Evolutionary conservation across 2,797 vertebrate genomes (phyloP).

Genomic region (Diglossa cyanea): DNA sequence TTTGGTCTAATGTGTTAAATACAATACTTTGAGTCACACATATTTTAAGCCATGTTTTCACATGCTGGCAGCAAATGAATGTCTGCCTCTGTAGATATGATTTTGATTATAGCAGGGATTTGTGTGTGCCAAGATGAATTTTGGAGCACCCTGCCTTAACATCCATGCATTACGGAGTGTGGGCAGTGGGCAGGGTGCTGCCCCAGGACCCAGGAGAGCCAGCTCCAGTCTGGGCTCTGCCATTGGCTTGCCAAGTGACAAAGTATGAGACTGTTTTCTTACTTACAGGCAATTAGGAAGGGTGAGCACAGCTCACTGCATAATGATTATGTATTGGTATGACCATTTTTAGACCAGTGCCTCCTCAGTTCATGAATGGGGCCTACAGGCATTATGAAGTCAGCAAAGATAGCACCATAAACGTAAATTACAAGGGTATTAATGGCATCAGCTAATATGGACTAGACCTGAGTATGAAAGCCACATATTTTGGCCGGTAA

Average conservation of each 20-base stretch:
- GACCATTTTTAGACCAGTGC: background rate
- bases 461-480: background rate
- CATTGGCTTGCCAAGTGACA: background rate
- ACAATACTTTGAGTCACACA: background rate
- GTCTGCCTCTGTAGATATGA: background rate
- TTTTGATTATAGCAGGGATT: background rate
- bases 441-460: background rate
- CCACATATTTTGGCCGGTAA: background rate
- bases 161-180: background rate
- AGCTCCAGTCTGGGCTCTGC: background rate
- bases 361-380: background rate
- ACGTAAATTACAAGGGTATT: background rate
- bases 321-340: background rate
- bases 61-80: background rate
- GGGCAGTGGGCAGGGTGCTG: background rate
- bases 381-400: background rate
- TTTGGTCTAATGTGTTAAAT: background rate
- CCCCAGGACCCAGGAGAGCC: background rate
- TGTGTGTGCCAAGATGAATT: background rate
- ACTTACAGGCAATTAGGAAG: background rate
- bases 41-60: background rate
- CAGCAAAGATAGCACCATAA: background rate
- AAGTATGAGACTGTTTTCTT: background rate
- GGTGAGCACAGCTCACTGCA: background rate
- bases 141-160: background rate